These are phyloP conservation scores for Nomada flava DNA, from an alignment of 2,888 invertebrate species.

Conservation along the genomic window DNA sequence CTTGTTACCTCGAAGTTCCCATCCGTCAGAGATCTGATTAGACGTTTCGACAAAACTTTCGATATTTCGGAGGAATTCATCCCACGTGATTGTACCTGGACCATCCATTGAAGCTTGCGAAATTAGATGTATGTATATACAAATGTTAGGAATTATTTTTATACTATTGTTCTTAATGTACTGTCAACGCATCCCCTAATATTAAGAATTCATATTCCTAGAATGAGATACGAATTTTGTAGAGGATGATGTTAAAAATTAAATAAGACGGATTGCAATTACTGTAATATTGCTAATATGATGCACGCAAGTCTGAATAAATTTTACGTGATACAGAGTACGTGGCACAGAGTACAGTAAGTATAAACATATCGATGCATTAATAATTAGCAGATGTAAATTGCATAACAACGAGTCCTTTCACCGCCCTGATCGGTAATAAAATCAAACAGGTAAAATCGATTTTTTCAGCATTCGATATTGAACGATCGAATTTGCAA, in stretches of 20 bases:
- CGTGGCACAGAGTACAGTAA: neutral
- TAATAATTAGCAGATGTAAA: neutral
- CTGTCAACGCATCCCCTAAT: neutral
- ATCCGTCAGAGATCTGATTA: constrained; percentile 80
- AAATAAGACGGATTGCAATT: too few relatives aligned
- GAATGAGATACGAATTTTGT: neutral
- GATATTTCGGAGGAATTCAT: constrained; percentile 82
- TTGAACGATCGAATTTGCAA: neutral
- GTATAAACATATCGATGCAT: neutral
- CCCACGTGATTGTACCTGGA: constrained; percentile 83
- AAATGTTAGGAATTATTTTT: neutral
- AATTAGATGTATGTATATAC: constrained; percentile 8
- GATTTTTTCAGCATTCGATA: neutral
- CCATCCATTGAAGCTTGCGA: constrained; percentile 75
- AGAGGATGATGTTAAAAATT: too few relatives aligned
- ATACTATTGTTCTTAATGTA: neutral
- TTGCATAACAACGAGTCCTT: neutral
- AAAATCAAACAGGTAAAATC: neutral
- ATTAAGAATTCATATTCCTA: too few relatives aligned
- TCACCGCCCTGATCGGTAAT: neutral
- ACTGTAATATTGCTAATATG: too few relatives aligned
- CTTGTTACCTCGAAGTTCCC: constrained; percentile 81
- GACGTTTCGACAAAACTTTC: constrained; percentile 80
- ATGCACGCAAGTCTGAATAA: too few relatives aligned
- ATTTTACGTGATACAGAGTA: neutral